Conservation (phyloP, 2,797 vertebrate genomes). For the Helarctos malayanus region DNA sequence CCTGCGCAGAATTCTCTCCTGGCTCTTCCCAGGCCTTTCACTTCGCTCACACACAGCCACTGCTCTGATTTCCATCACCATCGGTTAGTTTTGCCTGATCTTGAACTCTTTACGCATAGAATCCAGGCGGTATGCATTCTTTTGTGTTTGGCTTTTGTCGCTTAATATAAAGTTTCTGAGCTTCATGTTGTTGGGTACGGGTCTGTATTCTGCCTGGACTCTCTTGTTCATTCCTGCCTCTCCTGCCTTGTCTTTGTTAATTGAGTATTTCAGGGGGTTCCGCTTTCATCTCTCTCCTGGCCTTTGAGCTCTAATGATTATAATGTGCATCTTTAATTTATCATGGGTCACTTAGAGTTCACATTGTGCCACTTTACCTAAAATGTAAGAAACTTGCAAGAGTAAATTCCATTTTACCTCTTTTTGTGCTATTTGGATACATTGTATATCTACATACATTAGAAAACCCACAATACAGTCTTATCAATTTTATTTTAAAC, state of each 20-base stretch:
- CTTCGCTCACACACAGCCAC: background rate
- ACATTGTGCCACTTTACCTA: background rate
- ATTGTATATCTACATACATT: background rate
- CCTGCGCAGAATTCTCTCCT: background rate
- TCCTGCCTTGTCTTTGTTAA: conserved; percentile 29
- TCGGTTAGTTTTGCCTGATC: conserved; percentile 35
- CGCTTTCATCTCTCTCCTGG: background rate
- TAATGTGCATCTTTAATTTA: background rate
- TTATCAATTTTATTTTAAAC: conserved; percentile 32
- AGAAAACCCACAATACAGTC: conserved; percentile 2
- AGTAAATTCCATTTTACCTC: background rate
- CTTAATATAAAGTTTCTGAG: background rate
- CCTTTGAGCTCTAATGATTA: background rate
- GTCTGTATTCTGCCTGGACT: background rate
- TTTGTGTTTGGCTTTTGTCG: background rate
- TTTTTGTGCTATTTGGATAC: conserved; percentile 1
- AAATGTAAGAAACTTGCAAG: background rate
- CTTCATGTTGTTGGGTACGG: background rate
- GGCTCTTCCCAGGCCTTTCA: background rate
- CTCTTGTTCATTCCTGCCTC: background rate
- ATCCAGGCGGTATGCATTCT: background rate
- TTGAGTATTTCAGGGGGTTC: background rate
- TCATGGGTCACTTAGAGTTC: background rate
- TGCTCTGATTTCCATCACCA: background rate
- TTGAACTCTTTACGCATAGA: background rate